These are phyloP conservation scores for Calliopsis andreniformis DNA, from an alignment of 1,140 invertebrate species.

Conservation along the genomic window DNA sequence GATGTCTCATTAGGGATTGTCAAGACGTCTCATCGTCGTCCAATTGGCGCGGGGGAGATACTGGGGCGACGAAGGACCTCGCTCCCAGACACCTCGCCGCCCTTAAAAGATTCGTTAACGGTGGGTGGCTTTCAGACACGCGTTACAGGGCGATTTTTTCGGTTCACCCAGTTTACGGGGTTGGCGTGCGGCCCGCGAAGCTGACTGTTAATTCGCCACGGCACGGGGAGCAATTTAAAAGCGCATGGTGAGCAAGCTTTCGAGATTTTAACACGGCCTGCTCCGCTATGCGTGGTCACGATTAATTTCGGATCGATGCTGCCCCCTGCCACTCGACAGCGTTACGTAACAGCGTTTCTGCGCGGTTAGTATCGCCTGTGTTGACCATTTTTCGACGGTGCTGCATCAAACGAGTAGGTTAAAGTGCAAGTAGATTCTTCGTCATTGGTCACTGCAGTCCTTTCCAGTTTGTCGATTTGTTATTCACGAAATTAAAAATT, in stretches of 20 bases:
- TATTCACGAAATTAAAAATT: no score
- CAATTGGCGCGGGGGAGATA: neutral
- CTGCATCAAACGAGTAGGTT: neutral
- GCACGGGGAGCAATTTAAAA: conserved; percentile 23
- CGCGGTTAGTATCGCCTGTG: neutral
- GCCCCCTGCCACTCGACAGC: neutral
- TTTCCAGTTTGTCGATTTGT: no score
- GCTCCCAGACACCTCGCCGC: neutral
- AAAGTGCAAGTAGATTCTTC: no score
- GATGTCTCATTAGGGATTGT: neutral
- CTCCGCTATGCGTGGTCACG: neutral
- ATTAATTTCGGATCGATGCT: conserved; percentile 22
- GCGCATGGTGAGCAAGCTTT: conserved; percentile 27
- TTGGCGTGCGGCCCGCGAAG: neutral
- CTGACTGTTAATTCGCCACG: neutral
- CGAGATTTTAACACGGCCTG: conserved; percentile 28
- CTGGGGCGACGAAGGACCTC: neutral
- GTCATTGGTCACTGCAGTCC: no score
- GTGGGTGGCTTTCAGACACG: neutral
- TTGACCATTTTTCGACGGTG: no score
- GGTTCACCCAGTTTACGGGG: no score
- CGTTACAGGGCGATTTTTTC: conserved; percentile 1
- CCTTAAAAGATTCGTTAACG: conserved; percentile 25
- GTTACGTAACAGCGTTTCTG: conserved; percentile 3
- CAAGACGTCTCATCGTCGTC: neutral